phyloP scores from a whole-genome alignment of 1,140 invertebrate species.

The Frieseomelitta varia region DNA sequence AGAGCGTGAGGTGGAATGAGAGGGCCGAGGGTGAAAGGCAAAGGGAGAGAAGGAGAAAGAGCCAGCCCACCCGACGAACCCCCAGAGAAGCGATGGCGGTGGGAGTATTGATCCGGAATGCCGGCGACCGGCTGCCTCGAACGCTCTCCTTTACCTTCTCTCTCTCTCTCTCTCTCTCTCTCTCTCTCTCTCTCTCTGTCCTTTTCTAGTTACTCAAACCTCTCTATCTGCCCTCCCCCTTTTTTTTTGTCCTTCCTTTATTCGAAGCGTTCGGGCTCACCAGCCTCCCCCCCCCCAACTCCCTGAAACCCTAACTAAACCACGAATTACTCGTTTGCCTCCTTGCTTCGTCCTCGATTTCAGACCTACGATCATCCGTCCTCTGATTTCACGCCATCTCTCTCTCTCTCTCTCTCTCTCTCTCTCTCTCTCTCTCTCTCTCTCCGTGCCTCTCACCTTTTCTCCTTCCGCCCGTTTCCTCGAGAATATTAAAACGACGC shows the following conservation, averaged over 20 bases:
- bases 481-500: conserved; percentile 21
- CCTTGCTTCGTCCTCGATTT: conserved; percentile 39
- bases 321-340: conserved; percentile 45
- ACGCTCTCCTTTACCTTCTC: conserved; percentile 65
- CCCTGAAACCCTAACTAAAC: conserved; percentile 22
- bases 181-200: not conserved
- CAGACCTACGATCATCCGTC: conserved; percentile 28
- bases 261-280: not conserved
- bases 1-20: not conserved
- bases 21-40: not conserved
- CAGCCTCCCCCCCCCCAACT: not conserved
- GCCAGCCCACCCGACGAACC: conserved; percentile 55
- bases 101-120: conserved; percentile 81
- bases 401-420: not conserved
- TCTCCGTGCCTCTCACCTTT: not conserved
- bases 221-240: not conserved
- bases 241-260: not conserved
- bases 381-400: conserved; percentile 31
- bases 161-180: conserved; percentile 34
- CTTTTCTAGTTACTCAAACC: conserved; percentile 1
- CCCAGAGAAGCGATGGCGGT: conserved; percentile 67
- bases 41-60: conserved; percentile 48
- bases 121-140: conserved; percentile 74
- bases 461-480: too few relatives aligned
- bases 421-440: not conserved